These are phyloP conservation scores for Odontothrips loti DNA, from an alignment of 2,888 invertebrate species.

Conservation along the genomic window DNA sequence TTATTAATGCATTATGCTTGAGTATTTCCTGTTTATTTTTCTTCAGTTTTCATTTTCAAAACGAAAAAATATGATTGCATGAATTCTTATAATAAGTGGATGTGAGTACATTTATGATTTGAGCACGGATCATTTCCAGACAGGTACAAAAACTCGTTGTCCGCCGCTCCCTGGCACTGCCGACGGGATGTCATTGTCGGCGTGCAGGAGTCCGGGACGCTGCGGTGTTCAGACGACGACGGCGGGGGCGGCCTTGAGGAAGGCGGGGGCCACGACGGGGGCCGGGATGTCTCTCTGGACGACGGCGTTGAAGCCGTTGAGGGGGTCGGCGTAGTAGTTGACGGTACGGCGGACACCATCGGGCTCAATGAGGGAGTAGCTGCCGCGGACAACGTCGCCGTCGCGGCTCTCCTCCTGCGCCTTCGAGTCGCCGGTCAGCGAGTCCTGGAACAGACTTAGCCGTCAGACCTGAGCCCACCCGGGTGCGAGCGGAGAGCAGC, in stretches of 20 bases:
- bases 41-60: background rate
- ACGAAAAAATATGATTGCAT: background rate
- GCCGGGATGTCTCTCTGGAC: slow-evolving; percentile 41
- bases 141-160: slow-evolving; percentile 3
- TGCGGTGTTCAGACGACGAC: slow-evolving; percentile 34
- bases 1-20: too few relatives aligned
- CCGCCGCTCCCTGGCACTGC: too few relatives aligned
- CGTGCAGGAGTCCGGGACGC: background rate
- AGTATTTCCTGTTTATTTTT: too few relatives aligned
- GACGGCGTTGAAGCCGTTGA: slow-evolving; percentile 45
- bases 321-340: slow-evolving; percentile 45
- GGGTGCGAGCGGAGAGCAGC: background rate
- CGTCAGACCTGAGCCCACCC: slow-evolving; percentile 29
- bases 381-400: slow-evolving; percentile 44
- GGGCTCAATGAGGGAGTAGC: slow-evolving; percentile 43
- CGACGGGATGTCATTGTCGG: background rate
- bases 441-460: slow-evolving; percentile 36
- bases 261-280: slow-evolving; percentile 36
- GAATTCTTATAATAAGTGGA: background rate
- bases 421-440: slow-evolving; percentile 43
- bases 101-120: background rate
- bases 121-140: slow-evolving; percentile 27
- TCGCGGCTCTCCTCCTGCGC: slow-evolving; percentile 42
- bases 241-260: slow-evolving; percentile 32
- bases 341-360: slow-evolving; percentile 44